phyloP scores from a whole-genome alignment of 2,113 vertebrate genomes.

The Pygathrix nemaeus region DNA sequence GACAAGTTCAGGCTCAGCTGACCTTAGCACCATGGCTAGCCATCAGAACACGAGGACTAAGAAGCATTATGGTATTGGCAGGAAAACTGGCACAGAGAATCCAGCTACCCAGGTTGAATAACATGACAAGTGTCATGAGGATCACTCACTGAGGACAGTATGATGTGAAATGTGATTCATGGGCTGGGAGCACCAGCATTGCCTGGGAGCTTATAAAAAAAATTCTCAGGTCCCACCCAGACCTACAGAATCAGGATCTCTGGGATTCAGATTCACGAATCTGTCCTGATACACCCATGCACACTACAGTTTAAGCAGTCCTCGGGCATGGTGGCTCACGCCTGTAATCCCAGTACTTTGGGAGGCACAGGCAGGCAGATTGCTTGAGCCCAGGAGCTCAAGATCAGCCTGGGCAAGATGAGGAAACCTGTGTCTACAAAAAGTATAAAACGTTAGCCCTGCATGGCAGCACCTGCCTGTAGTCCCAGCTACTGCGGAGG shows the following conservation, averaged over 20 bases:
- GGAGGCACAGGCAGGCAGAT: neutral
- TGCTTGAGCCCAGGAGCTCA: neutral
- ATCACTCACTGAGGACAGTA: neutral
- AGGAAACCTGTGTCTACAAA: neutral
- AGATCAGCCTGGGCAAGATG: neutral
- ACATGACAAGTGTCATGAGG: neutral
- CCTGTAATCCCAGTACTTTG: neutral
- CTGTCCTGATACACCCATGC: neutral
- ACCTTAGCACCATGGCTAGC: too few species aligned
- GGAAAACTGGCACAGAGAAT: neutral
- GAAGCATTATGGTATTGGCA: neutral
- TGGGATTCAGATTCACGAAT: rapidly evolving
- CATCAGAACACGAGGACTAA: neutral
- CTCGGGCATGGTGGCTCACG: neutral
- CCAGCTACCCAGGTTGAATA: neutral
- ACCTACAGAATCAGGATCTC: neutral
- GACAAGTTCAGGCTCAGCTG: neutral
- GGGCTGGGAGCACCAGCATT: neutral
- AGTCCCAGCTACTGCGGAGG: neutral
- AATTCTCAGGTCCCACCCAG: too few species aligned
- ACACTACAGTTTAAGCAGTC: neutral
- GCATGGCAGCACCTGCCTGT: neutral
- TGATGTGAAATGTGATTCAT: rapidly evolving
- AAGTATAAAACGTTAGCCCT: neutral
- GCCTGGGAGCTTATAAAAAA: neutral